Evolutionary conservation across 2,797 vertebrate species (phyloP), one percentile per base, ranked within the genome.

Genomic region (Heliangelus exortis): DNA sequence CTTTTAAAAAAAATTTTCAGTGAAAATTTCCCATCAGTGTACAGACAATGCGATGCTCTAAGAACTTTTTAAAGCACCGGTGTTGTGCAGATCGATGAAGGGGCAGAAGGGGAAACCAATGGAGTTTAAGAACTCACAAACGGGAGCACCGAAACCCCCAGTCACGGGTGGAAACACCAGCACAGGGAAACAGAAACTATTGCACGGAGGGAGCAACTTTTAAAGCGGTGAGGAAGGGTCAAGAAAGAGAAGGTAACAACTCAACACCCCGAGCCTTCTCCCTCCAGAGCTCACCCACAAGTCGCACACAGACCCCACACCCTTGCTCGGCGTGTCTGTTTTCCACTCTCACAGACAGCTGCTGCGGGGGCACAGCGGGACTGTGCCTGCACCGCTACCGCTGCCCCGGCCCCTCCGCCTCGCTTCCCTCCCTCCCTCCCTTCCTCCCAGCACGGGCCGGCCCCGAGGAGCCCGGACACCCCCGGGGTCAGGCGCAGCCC

Each of bases 81-180:
- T 53, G 87, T 45, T 29, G 17, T 57, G 71, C 15, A 33, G 23
- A 83, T 10, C 11, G 0, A 61, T 26, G 33, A 76, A 54, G 55
- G 58, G 23, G 33, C 18, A 26, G 23, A 20, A 74, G 10, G 9
- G 13, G 53, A 83, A 83, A 82, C 62, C 28, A 57, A 7, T 10
- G 10, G 55, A 41, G 41, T 39, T 84, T n/a, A 55, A 2, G 0
- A 81, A 23, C 54, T 67, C 51, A 25, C 13, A 36, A 31, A 63
- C 0, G 0, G 0, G 31, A 85, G n/a, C 72, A 57, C 31, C 0
- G 0, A 71, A 67, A 15, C 18, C 4, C 15, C 51, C 15, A 36
- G 41, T 26, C 66, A 55, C 31, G 63, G n/a, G 20, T 0, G 1
- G 3, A 54, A 51, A 19, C 6, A 25, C 14, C 68, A 33, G 15